A percentile compares a stretch with the other conserved stretches of the same genome.
Conservation (phyloP, 1,140 invertebrate species). For the Ips nitidus region DNA sequence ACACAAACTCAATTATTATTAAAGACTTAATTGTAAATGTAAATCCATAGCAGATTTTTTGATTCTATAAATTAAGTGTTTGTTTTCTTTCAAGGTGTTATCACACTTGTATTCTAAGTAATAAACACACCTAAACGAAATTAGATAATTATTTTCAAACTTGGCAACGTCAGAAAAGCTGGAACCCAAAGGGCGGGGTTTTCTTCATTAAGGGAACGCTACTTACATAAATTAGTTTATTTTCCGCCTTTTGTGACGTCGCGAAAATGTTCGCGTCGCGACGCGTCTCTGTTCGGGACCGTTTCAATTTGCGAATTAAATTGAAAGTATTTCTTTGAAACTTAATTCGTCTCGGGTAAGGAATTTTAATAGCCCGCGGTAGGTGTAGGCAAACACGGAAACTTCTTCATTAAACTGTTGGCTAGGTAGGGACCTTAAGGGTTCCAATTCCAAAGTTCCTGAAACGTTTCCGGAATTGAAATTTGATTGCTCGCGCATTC, state of each 20-base stretch:
- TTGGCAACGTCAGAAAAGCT: conserved; percentile 18
- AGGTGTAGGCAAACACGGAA: conserved; percentile 16
- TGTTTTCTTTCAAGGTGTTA: too few species aligned
- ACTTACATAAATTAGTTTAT: conserved; percentile 39
- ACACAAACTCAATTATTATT: too few species aligned
- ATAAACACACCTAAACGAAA: too few species aligned
- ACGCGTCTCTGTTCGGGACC: conserved; percentile 29
- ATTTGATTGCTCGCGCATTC: too few species aligned
- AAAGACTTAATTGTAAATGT: too few species aligned
- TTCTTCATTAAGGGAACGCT: conserved; percentile 31
- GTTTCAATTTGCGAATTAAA: conserved; percentile 37
- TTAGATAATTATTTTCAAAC: background rate
- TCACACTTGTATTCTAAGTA: too few species aligned
- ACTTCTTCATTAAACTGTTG: conserved; percentile 10
- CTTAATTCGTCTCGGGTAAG: conserved; percentile 28
- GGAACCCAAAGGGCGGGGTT: conserved; percentile 13
- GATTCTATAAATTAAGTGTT: too few species aligned
- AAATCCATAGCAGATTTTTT: too few species aligned
- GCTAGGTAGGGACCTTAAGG: too few species aligned
- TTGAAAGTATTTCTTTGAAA: conserved; percentile 36
- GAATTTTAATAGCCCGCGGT: conserved; percentile 29
- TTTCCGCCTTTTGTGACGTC: conserved; percentile 33
- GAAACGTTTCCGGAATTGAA: too few species aligned
- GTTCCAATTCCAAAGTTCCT: too few species aligned
- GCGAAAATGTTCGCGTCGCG: conserved; percentile 29